A percentile compares a stretch with the other conserved stretches of the same genome.
phyloP scores from a whole-genome alignment of 2,113 vertebrate genomes.

The Nerophis ophidion region DNA sequence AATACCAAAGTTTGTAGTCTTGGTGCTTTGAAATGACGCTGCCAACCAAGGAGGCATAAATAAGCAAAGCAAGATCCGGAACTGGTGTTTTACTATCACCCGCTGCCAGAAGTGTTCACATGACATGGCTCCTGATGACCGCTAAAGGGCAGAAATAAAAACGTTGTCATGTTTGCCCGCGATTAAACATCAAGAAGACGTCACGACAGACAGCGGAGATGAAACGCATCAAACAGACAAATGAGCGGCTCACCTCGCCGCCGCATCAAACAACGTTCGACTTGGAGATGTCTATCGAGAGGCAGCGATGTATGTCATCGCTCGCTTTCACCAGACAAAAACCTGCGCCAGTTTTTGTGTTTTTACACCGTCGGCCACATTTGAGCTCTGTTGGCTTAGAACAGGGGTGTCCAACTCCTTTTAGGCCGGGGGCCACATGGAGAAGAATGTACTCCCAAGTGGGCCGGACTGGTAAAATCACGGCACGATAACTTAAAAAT shows the following conservation, averaged over 20 bases:
- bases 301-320: neutral
- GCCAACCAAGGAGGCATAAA: neutral
- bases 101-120: neutral
- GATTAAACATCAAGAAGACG: conserved; percentile 5
- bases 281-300: conserved; percentile 10
- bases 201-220: neutral
- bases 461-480: no score
- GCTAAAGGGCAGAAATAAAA: conserved; percentile 3
- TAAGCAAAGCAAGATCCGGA: no score
- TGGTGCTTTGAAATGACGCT: neutral
- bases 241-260: conserved; percentile 3
- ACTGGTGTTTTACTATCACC: neutral
- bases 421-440: no score
- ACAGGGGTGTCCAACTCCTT: neutral
- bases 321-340: neutral
- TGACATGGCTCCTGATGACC: no score
- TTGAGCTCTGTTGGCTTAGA: neutral
- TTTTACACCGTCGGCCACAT: neutral
- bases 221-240: conserved; percentile 9
- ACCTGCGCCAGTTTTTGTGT: neutral
- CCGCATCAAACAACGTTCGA: conserved; percentile 1
- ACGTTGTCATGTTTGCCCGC: neutral
- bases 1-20: neutral
- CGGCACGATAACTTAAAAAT: no score
- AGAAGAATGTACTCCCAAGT: no score